Percentiles rank a stretch among this genome's conserved stretches.
These are phyloP conservation scores for Merops nubicus DNA, from an alignment of 2,113 vertebrate species.

Conservation along the genomic window DNA sequence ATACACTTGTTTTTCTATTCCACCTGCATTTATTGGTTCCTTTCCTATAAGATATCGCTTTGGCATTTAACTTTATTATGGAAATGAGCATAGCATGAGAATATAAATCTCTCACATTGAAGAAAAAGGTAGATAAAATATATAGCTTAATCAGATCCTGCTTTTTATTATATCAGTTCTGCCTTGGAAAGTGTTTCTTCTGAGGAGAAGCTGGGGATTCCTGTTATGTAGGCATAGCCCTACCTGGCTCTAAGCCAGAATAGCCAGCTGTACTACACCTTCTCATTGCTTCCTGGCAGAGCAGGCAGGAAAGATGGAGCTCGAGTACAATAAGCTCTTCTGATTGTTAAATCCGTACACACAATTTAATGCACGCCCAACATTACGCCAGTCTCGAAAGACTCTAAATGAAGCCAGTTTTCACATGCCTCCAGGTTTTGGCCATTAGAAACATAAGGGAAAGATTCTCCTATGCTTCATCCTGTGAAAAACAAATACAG, in stretches of 20 bases:
- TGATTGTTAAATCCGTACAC: not conserved
- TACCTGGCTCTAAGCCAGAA: not conserved
- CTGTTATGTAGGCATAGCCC: not conserved
- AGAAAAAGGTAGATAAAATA: not conserved
- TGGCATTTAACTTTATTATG: not conserved
- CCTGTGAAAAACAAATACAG: not conserved
- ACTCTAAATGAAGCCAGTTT: not conserved
- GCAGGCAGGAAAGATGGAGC: not conserved
- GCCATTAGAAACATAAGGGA: not conserved
- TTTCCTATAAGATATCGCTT: not conserved
- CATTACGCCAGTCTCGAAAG: not conserved
- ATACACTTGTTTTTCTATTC: not conserved
- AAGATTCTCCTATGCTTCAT: not conserved
- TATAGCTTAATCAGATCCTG: not conserved
- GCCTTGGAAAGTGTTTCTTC: not conserved
- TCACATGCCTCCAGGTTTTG: not conserved
- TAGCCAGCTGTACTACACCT: not conserved
- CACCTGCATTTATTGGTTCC: not conserved
- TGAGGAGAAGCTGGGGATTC: not conserved
- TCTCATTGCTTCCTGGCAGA: not conserved
- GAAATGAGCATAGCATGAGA: not conserved
- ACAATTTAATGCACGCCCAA: not conserved
- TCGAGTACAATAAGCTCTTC: not conserved
- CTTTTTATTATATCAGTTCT: not conserved
- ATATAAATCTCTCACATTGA: not conserved